These are phyloP conservation scores for Ochotona princeps DNA, from an alignment of 2,113 vertebrate genomes.

Conservation along the genomic window DNA sequence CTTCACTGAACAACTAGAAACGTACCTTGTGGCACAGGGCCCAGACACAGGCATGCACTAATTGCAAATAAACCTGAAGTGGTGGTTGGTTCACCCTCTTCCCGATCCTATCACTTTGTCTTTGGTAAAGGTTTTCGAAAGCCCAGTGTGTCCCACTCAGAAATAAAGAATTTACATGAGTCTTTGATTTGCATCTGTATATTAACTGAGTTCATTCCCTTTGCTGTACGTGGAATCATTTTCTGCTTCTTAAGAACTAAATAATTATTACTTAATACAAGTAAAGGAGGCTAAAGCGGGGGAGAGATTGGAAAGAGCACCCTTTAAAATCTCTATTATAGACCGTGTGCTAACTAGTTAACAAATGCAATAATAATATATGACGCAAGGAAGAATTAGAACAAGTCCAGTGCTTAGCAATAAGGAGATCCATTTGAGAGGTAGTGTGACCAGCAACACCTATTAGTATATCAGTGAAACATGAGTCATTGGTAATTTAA, in stretches of 20 bases:
- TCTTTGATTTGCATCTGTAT: not conserved
- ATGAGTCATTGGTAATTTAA: not conserved
- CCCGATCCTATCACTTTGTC: not conserved
- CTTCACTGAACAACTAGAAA: not conserved
- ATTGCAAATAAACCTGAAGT: not conserved
- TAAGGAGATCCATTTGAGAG: not conserved
- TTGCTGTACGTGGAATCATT: not conserved
- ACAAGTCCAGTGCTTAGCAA: not conserved
- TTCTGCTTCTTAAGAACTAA: not conserved
- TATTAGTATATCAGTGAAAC: not conserved
- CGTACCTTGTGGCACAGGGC: not conserved
- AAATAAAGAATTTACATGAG: not conserved
- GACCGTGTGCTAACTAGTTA: not conserved
- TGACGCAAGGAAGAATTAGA: not conserved
- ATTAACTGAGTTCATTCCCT: not conserved
- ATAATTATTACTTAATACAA: not conserved
- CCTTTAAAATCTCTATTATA: not conserved
- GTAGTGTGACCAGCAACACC: not conserved
- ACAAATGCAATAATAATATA: not conserved
- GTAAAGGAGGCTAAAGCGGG: not conserved
- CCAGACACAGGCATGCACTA: not conserved
- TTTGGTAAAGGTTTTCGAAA: not conserved
- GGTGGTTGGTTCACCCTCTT: too few species aligned
- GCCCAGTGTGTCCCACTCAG: not conserved
- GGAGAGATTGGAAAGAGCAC: not conserved